A percentile compares a stretch with the other conserved stretches of the same genome.
phyloP scores from a whole-genome alignment of 2,797 vertebrate genomes.

The Dendrocincla fuliginosa region DNA sequence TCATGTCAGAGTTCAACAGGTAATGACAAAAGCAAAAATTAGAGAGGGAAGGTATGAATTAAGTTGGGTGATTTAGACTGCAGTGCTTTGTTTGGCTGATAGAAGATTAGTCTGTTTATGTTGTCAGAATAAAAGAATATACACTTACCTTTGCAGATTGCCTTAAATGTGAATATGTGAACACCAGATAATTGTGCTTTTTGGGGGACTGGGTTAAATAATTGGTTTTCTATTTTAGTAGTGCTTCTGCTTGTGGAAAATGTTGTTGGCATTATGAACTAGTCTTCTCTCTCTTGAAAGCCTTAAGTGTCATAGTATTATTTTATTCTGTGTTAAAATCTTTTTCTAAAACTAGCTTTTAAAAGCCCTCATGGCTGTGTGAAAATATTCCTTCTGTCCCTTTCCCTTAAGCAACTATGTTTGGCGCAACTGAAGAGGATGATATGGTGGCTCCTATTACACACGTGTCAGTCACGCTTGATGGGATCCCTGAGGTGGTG shows the following conservation, averaged over 20 bases:
- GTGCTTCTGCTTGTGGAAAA: not conserved
- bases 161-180: not conserved
- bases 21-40: not conserved
- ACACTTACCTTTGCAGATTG: not conserved
- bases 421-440: constrained; percentile 85
- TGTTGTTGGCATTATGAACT: not conserved
- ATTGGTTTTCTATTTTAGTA: not conserved
- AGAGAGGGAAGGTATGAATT: not conserved
- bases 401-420: constrained; percentile 84
- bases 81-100: not conserved
- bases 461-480: constrained; percentile 87
- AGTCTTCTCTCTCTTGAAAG: not conserved
- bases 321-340: not conserved
- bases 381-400: not conserved
- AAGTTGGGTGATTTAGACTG: not conserved
- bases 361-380: not conserved
- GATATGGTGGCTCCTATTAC: constrained; percentile 85
- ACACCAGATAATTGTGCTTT: not conserved
- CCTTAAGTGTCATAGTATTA: not conserved
- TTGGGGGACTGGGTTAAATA: not conserved
- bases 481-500: constrained; percentile 85
- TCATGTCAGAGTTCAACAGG: not conserved
- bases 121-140: not conserved
- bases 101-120: not conserved
- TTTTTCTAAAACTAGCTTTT: not conserved